Evolutionary conservation across 2,888 invertebrate species (phyloP).

Genomic region (Dynastes grantii): DNA sequence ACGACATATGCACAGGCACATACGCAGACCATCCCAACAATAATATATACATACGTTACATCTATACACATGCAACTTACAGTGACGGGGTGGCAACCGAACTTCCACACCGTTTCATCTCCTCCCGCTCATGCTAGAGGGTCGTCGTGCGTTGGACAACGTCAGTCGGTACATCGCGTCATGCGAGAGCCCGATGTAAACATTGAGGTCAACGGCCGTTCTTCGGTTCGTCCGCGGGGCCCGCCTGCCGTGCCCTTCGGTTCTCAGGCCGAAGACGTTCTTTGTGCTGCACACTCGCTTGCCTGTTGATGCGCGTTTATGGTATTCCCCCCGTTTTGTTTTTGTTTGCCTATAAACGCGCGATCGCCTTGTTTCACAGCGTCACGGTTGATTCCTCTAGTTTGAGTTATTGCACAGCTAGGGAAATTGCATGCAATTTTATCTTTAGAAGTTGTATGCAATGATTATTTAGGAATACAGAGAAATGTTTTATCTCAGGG

Average conservation of each 20-base stretch:
- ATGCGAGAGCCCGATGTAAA: slow-evolving; percentile 39
- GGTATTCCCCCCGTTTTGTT: background rate
- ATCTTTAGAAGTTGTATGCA: no score
- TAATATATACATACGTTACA: no score
- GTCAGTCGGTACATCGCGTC: background rate
- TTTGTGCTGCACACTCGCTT: slow-evolving; percentile 15
- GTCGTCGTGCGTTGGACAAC: background rate
- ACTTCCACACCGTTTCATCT: background rate
- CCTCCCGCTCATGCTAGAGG: background rate
- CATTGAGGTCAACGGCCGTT: slow-evolving; percentile 49
- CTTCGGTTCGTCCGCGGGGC: slow-evolving; percentile 29
- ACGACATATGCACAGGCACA: no score
- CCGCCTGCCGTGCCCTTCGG: slow-evolving; percentile 21
- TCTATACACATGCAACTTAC: no score
- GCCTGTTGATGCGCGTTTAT: background rate
- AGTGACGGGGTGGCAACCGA: no score
- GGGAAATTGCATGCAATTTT: no score
- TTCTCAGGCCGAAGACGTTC: slow-evolving; percentile 20
- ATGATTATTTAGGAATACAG: no score
- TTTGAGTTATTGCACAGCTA: no score
- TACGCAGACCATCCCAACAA: no score
- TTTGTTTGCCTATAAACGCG: background rate
- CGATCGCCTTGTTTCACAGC: background rate
- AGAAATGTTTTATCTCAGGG: no score
- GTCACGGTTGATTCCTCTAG: no score